These are phyloP conservation scores for Sebastes hubbsi DNA, from an alignment of 2,797 vertebrate species.

Conservation along the genomic window DNA sequence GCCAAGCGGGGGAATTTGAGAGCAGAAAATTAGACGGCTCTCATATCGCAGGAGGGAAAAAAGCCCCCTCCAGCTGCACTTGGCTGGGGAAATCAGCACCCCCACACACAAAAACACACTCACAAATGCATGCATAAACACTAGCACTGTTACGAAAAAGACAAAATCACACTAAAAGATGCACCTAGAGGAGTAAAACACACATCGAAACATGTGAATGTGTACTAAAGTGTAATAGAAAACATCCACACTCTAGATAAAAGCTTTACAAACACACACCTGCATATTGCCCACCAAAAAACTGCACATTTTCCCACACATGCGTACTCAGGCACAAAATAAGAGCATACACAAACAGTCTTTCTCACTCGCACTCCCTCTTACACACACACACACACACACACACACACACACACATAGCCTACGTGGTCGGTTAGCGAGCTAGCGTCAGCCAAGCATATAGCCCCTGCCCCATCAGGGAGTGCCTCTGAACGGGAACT, in stretches of 20 bases:
- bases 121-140: constrained; percentile 21
- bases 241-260: neutral
- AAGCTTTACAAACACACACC: neutral
- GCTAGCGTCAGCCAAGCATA: constrained; percentile 68
- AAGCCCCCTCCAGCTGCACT: constrained; percentile 76
- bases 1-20: constrained; percentile 82
- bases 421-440: constrained; percentile 46
- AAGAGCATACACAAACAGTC: constrained; percentile 34
- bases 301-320: neutral
- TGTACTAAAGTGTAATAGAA: neutral
- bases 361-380: constrained; percentile 6
- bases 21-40: constrained; percentile 85
- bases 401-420: constrained; percentile 25
- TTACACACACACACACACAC: neutral
- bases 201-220: neutral
- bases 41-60: constrained; percentile 71
- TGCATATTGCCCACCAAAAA: constrained; percentile 10
- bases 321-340: constrained; percentile 7
- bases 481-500: constrained; percentile 71
- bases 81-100: constrained; percentile 64
- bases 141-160: neutral
- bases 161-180: constrained; percentile 10
- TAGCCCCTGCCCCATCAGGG: constrained; percentile 71
- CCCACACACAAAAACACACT: constrained; percentile 25
- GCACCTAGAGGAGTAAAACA: neutral